A percentile compares a stretch with the other conserved stretches of the same genome.
Evolutionary conservation across 2,113 vertebrate species (phyloP).

Genomic region (Geococcyx californianus): DNA sequence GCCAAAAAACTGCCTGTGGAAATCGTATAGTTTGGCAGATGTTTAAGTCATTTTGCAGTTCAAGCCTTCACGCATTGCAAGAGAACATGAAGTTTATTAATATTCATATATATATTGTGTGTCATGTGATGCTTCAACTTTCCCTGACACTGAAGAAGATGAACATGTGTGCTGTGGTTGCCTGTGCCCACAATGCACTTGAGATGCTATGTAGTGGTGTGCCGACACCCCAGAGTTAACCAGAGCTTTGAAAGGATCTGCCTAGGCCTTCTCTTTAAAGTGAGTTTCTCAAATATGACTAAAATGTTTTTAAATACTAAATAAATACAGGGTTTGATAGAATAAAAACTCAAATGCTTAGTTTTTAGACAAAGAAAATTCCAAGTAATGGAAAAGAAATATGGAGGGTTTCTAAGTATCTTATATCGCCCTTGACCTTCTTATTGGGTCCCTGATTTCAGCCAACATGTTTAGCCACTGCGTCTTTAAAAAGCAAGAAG

Average conservation of each 20-base stretch:
- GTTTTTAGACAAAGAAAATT: background rate
- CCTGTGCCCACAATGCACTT: background rate
- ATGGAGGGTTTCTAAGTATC: background rate
- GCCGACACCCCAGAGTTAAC: background rate
- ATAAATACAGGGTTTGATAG: background rate
- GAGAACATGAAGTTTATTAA: background rate
- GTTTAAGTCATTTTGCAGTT: background rate
- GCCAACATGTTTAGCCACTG: background rate
- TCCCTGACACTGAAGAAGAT: background rate
- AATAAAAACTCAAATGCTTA: background rate
- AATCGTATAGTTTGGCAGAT: background rate
- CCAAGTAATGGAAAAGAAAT: background rate
- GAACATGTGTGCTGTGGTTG: background rate
- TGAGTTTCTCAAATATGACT: background rate
- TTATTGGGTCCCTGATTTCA: background rate
- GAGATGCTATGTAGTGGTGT: background rate
- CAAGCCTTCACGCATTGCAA: background rate
- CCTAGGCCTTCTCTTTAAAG: background rate
- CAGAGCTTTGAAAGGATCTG: background rate
- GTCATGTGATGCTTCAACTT: background rate
- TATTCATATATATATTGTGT: background rate
- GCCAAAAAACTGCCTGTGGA: background rate
- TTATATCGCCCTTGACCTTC: background rate
- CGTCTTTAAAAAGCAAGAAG: background rate
- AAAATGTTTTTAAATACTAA: background rate